phyloP scores from a whole-genome alignment of 2,888 invertebrate genomes.

The Rambutsinella grinnellia region DNA sequence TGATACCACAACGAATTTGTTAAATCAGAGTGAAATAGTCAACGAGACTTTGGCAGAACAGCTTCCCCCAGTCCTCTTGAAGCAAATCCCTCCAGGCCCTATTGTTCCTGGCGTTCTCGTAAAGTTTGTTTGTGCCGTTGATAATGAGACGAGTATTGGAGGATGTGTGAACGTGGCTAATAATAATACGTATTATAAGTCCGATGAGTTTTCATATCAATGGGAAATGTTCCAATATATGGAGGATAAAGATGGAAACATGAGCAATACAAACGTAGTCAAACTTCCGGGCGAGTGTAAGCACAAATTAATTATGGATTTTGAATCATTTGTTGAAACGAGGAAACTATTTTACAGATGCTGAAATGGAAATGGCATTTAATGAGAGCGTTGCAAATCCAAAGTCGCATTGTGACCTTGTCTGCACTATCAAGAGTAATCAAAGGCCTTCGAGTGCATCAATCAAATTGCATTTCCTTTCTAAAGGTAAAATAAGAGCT shows the following conservation, averaged over 20 bases:
- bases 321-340: neutral
- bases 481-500: conserved; percentile 7
- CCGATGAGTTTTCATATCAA: conserved; percentile 30
- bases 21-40: too few relatives aligned
- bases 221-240: conserved; percentile 48
- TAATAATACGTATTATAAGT: neutral
- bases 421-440: conserved; percentile 32
- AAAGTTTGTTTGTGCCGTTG: conserved; percentile 44
- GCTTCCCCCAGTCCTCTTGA: conserved; percentile 13
- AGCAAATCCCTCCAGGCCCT: conserved; percentile 47
- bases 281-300: conserved; percentile 34
- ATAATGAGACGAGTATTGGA: neutral
- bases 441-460: conserved; percentile 15
- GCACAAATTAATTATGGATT: neutral
- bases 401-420: conserved; percentile 25
- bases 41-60: neutral
- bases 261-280: conserved; percentile 25
- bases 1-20: conserved; percentile 13
- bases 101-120: conserved; percentile 38
- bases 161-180: conserved; percentile 1
- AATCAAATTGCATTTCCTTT: conserved; percentile 33
- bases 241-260: conserved; percentile 28
- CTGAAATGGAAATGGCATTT: conserved; percentile 46
- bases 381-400: conserved; percentile 37
- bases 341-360: conserved; percentile 5